Conservation (phyloP, 2,113 vertebrate genomes). For the Onychostruthus taczanowskii region DNA sequence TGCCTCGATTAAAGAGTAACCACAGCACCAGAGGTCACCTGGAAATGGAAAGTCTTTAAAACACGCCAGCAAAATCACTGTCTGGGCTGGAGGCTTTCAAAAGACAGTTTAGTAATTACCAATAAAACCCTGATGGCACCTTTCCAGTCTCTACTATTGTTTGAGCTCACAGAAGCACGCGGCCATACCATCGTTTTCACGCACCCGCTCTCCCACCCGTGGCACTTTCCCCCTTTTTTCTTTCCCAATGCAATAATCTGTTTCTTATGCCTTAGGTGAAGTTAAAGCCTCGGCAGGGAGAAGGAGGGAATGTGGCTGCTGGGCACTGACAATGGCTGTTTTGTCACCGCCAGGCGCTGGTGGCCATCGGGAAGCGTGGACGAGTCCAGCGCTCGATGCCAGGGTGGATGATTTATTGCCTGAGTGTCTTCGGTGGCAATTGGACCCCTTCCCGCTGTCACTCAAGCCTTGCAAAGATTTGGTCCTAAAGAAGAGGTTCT, state of each 20-base stretch:
- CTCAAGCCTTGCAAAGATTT: constrained; percentile 85
- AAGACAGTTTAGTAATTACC: neutral
- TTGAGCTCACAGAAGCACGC: neutral
- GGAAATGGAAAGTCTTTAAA: constrained; percentile 57
- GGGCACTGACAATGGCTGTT: constrained; percentile 85
- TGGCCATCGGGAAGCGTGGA: constrained; percentile 86
- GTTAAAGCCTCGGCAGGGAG: constrained; percentile 64
- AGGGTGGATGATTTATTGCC: constrained; percentile 98
- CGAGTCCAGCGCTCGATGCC: constrained; percentile 79
- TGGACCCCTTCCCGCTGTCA: constrained; percentile 95
- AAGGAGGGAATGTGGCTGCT: constrained; percentile 70
- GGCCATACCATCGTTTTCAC: neutral
- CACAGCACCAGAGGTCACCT: constrained; percentile 45
- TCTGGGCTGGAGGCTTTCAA: constrained; percentile 1
- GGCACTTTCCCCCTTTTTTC: neutral
- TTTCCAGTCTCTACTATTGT: neutral
- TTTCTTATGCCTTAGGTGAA: constrained; percentile 68
- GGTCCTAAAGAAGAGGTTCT: constrained; percentile 86
- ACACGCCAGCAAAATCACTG: neutral
- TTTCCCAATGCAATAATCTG: neutral
- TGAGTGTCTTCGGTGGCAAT: constrained; percentile 90
- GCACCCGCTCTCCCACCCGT: neutral
- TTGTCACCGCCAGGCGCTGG: constrained; percentile 85
- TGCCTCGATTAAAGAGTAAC: constrained; percentile 61
- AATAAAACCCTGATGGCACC: neutral